Percentiles rank a stretch among this genome's conserved stretches.
Conservation (phyloP, 2,113 vertebrate species). For the Sterna hirundo region DNA sequence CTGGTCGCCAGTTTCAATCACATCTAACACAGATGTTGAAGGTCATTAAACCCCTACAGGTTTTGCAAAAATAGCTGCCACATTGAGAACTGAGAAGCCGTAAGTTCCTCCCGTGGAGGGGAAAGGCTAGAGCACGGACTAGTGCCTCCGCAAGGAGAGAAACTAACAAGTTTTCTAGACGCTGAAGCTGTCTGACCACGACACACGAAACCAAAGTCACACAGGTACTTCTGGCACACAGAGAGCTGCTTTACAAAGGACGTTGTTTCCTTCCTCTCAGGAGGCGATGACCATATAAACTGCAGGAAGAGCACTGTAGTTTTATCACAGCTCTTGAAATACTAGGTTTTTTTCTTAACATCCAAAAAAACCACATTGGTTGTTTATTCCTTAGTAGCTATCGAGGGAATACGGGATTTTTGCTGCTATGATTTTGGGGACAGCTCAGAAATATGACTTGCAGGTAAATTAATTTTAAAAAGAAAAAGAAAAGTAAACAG, state of each 20-base stretch:
- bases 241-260: not conserved
- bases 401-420: rapidly evolving
- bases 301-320: not conserved
- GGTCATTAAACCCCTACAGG: not conserved
- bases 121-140: not conserved
- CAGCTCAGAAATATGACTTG: not conserved
- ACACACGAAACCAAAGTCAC: not conserved
- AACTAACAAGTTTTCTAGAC: not conserved
- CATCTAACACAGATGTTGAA: not conserved
- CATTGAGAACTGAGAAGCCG: not conserved
- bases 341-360: not conserved
- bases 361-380: rapidly evolving
- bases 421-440: not conserved
- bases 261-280: not conserved
- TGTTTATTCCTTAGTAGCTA: not conserved
- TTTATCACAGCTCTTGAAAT: not conserved
- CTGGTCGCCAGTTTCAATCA: rapidly evolving
- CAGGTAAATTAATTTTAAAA: not conserved
- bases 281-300: not conserved
- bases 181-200: not conserved
- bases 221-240: not conserved
- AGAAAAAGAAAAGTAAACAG: not conserved
- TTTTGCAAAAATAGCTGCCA: not conserved
- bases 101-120: not conserved
- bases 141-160: not conserved